These are phyloP conservation scores for Hemichromis elongatus DNA, from an alignment of 2,113 vertebrate species.

Conservation along the genomic window DNA sequence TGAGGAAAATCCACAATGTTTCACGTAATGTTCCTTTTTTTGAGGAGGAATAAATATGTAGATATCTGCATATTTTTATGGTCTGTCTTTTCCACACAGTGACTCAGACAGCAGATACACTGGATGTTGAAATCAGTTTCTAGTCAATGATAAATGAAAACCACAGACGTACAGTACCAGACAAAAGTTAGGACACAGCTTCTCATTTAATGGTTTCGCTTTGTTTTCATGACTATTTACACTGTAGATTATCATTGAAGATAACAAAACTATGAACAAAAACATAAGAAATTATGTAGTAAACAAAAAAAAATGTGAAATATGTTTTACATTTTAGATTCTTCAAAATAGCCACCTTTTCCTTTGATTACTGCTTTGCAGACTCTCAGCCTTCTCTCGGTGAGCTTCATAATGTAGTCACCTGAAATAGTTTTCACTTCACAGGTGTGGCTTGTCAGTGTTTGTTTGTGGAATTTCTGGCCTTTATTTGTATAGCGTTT, in stretches of 20 bases:
- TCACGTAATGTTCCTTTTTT: constrained; percentile 53
- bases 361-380: background rate
- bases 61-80: constrained; percentile 39
- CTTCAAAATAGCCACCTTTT: background rate
- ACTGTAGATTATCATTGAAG: background rate
- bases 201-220: background rate
- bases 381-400: background rate
- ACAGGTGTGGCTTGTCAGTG: background rate
- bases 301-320: background rate
- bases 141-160: background rate
- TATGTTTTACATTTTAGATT: background rate
- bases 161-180: background rate
- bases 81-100: background rate
- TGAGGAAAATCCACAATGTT: constrained; percentile 36
- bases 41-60: constrained; percentile 60
- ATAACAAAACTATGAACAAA: background rate
- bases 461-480: background rate
- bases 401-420: background rate
- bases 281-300: background rate
- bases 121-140: constrained; percentile 1
- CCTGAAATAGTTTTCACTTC: background rate
- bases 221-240: background rate
- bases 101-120: background rate
- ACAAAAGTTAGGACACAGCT: background rate
- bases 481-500: no score